Evolutionary conservation across 2,888 invertebrate species (phyloP).

Genomic region (Polydrusus cervinus): DNA sequence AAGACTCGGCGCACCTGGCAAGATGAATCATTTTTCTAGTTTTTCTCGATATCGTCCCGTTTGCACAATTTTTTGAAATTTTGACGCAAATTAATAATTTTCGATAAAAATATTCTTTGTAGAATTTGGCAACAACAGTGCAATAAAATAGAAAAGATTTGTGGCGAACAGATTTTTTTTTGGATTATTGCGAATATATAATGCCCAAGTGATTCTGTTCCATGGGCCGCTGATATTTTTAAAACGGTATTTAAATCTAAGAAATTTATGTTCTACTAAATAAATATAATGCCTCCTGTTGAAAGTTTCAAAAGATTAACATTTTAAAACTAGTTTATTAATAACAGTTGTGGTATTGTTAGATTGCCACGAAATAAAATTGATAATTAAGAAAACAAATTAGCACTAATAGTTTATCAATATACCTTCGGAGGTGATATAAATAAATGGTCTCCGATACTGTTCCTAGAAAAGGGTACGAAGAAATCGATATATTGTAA

Average conservation of each 20-base stretch:
- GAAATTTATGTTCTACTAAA: too few relatives aligned
- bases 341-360: not conserved
- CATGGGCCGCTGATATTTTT: conserved; percentile 8
- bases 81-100: conserved; percentile 24
- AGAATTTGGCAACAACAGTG: conserved; percentile 32
- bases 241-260: conserved; percentile 8
- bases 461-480: too few relatives aligned
- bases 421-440: too few relatives aligned
- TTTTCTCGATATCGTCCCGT: not conserved
- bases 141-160: conserved; percentile 19
- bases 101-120: conserved; percentile 17
- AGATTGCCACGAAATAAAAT: too few relatives aligned
- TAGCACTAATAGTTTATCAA: too few relatives aligned
- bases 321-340: too few relatives aligned
- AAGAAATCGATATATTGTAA: too few relatives aligned
- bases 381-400: too few relatives aligned
- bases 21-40: not conserved
- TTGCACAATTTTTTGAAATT: conserved; percentile 15
- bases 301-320: too few relatives aligned
- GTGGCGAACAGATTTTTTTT: conserved; percentile 20
- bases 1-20: not conserved
- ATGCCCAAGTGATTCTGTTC: conserved; percentile 11
- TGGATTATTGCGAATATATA: conserved; percentile 3
- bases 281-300: too few relatives aligned
- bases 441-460: too few relatives aligned